Evolutionary conservation across 2,113 vertebrate genomes (phyloP).

Genomic region (Platysteira castanea): DNA sequence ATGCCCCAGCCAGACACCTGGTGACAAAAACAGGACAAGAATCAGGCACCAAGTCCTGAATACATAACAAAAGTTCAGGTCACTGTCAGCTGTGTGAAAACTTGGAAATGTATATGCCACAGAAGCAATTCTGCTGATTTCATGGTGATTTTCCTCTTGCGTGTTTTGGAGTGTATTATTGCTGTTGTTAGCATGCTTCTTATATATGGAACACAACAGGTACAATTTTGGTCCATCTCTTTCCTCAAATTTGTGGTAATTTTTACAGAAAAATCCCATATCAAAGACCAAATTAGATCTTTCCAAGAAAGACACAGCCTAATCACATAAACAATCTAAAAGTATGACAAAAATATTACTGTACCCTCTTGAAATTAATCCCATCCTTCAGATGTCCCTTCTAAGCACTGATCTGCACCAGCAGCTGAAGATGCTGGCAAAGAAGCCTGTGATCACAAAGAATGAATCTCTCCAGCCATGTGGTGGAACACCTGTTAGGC

Average conservation of each 20-base stretch:
- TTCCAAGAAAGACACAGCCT: background rate
- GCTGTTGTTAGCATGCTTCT: background rate
- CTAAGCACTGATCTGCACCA: background rate
- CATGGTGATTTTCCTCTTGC: background rate
- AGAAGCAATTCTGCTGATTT: constrained; percentile 55
- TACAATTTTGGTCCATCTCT: background rate
- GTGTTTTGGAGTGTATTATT: background rate
- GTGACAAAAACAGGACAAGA: background rate
- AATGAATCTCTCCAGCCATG: background rate
- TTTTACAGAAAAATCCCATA: background rate
- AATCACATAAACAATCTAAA: background rate
- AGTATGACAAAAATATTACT: background rate
- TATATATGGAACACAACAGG: background rate
- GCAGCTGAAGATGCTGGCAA: background rate
- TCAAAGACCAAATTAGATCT: background rate
- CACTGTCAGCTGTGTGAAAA: constrained; percentile 37
- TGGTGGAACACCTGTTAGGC: background rate
- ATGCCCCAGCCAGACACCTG: background rate
- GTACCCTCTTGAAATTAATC: background rate
- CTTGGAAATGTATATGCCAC: constrained; percentile 3
- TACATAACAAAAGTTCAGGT: background rate
- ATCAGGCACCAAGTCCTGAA: background rate
- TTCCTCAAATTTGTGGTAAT: background rate
- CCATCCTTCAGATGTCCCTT: background rate
- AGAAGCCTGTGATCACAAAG: background rate